Evolutionary conservation across 2,113 vertebrate genomes (phyloP), one percentile per base, ranked within the genome.

Genomic region (Corythornis vintsioides): DNA sequence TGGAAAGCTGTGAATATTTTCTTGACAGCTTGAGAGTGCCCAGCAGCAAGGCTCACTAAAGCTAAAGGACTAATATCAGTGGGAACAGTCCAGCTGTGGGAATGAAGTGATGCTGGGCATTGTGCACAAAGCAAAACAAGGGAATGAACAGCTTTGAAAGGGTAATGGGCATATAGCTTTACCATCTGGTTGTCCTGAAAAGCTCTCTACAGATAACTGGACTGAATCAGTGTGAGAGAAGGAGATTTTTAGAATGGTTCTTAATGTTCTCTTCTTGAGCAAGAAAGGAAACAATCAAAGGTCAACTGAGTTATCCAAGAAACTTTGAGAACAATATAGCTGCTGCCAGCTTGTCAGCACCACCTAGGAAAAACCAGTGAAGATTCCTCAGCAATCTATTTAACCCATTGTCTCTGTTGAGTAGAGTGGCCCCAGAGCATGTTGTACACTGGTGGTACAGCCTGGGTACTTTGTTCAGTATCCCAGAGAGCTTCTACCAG

Each of bases 141-240:
- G 70, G 63, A 87, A 70, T 19, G 66, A 90, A 84, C 52, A 86
- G 75, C 79, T 85, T 78, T 84, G 77, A 52, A 91, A 88, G 65
- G 19, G 69, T 89, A 94, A 83, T 73, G 38, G 81, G 21, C 83
- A 88, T 82, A 77, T 45, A 82, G 72, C 71, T 93, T 92, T 88
- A 69, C 83, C 88, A 86, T 84, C 77, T 82, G 91, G 59, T 83
- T 94, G 90, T 90, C 80, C 90, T 84, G 73, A 88, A 87, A 48
- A 93, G 73, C 61, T 95, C 81, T 82, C 42, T 72, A 55, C 56
- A 92, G 89, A 42, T 74, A 66, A 86, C 55, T 71, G 80, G 61
- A 56, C 80, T 86, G 90, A 93, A 92, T 71, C 70, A 57, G 40
- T 42, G 29, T 40, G 55, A 90, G 59, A 72, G 56, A 76, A 66